Percentiles rank a stretch among this genome's conserved stretches.
Evolutionary conservation across 2,888 invertebrate species (phyloP).

Genomic region (Oasisia sp.): DNA sequence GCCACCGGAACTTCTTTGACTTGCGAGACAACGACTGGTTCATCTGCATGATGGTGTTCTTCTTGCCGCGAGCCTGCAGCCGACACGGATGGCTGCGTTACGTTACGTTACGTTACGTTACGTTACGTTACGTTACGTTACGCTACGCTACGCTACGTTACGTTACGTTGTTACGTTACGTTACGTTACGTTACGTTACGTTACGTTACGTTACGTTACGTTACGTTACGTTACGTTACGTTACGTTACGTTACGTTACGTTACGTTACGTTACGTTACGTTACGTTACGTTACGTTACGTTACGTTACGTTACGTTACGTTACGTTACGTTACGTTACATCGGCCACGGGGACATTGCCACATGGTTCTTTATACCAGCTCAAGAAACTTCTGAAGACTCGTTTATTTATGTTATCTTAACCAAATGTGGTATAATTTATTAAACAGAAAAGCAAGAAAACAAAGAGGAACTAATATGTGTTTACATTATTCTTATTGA

Average conservation of each 20-base stretch:
- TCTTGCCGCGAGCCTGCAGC: slow-evolving; percentile 54
- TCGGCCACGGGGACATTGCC: neutral
- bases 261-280: neutral
- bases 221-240: neutral
- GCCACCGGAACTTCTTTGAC: slow-evolving; percentile 57
- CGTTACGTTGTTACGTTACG: neutral
- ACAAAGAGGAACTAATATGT: too few relatives aligned
- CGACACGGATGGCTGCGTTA: slow-evolving; percentile 28
- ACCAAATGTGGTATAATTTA: too few relatives aligned
- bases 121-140: neutral
- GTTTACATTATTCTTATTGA: too few relatives aligned
- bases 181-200: neutral
- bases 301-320: neutral
- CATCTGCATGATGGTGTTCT: slow-evolving; percentile 54
- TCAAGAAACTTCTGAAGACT: too few relatives aligned
- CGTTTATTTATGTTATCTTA: too few relatives aligned
- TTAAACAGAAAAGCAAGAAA: too few relatives aligned
- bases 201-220: neutral
- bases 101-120: neutral
- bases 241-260: neutral
- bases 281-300: neutral
- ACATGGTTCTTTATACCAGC: too few relatives aligned
- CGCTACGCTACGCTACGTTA: too few relatives aligned
- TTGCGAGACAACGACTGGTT: slow-evolving; percentile 54
- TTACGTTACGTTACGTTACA: neutral